These are phyloP conservation scores for Apis cerana DNA, from an alignment of 1,140 invertebrate genomes.

Conservation along the genomic window DNA sequence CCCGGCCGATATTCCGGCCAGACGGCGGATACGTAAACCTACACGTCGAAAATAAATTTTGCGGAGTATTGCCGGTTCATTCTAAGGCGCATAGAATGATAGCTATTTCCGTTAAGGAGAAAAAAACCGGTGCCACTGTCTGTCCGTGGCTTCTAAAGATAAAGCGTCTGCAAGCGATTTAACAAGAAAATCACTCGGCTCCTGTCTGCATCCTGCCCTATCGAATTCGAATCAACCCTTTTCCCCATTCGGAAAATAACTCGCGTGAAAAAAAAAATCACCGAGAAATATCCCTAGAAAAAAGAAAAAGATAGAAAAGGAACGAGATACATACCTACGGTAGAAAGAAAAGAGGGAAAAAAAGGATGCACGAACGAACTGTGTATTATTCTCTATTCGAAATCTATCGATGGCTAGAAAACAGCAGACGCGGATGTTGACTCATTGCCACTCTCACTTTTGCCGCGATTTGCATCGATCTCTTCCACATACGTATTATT, in stretches of 20 bases:
- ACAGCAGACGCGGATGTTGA: constrained; percentile 42
- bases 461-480: constrained; percentile 44
- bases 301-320: not conserved
- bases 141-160: constrained; percentile 76
- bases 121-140: constrained; percentile 65
- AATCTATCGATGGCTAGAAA: constrained; percentile 27
- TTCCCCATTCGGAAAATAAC: not conserved
- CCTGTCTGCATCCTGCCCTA: constrained; percentile 29
- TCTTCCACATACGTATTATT: constrained; percentile 33
- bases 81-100: constrained; percentile 71
- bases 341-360: not conserved
- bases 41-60: constrained; percentile 70
- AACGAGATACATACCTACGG: too few species aligned
- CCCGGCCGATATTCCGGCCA: constrained; percentile 28
- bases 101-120: constrained; percentile 74
- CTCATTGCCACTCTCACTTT: constrained; percentile 51
- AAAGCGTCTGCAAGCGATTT: constrained; percentile 72
- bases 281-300: too few species aligned
- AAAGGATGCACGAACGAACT: not conserved
- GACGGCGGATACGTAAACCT: constrained; percentile 58
- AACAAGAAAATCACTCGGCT: constrained; percentile 43
- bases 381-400: not conserved
- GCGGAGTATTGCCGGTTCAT: constrained; percentile 63
- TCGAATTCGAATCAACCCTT: constrained; percentile 11
- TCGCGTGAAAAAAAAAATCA: not conserved